phyloP scores from a whole-genome alignment of 1,140 invertebrate species.

The Diabrotica virgifera region DNA sequence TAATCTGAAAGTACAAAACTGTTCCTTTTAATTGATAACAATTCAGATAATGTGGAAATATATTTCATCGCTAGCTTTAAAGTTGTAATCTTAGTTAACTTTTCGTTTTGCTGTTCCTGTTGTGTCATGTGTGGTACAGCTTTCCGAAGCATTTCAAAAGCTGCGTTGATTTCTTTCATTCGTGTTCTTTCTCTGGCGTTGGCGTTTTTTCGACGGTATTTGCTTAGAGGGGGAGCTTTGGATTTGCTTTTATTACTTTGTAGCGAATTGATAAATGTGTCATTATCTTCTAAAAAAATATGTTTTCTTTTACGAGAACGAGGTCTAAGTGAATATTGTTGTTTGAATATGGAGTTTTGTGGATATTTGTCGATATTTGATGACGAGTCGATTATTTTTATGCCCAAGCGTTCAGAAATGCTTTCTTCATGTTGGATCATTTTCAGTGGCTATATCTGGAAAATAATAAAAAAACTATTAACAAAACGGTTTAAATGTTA shows the following conservation, averaged over 20 bases:
- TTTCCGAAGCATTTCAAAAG: conserved; percentile 75
- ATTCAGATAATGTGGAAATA: conserved; percentile 64
- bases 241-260: conserved; percentile 50
- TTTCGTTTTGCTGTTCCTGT: conserved; percentile 59
- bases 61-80: conserved; percentile 85
- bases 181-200: conserved; percentile 81
- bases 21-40: background rate
- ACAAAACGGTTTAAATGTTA: background rate
- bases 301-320: background rate
- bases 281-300: background rate
- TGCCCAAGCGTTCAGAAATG: background rate
- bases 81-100: conserved; percentile 86
- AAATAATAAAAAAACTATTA: background rate
- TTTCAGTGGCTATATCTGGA: background rate
- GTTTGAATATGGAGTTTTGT: background rate
- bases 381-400: background rate
- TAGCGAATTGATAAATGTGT: background rate
- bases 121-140: conserved; percentile 65
- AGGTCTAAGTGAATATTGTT: background rate
- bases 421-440: background rate
- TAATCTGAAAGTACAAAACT: conserved; percentile 32
- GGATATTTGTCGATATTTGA: background rate
- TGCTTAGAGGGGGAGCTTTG: conserved; percentile 79
- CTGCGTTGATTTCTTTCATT: conserved; percentile 86
- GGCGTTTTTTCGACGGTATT: conserved; percentile 84